phyloP scores from a whole-genome alignment of 1,140 invertebrate species.

The Xylocopa sonorina region DNA sequence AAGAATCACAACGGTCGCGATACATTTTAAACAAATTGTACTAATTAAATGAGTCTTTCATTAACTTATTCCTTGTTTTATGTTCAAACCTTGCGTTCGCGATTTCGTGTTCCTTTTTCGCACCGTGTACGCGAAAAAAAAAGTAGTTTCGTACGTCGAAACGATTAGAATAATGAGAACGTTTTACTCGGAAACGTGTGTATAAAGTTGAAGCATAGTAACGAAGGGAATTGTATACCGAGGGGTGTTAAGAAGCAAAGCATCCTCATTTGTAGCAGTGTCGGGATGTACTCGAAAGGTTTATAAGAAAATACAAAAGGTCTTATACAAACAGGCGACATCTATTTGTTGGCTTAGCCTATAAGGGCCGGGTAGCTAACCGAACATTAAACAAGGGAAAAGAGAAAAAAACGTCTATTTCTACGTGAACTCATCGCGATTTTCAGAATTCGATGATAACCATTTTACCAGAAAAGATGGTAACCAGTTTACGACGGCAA shows the following conservation, averaged over 20 bases:
- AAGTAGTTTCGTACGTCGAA: no score
- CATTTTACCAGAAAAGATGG: background rate
- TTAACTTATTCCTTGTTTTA: background rate
- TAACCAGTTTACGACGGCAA: background rate
- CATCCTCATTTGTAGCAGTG: constrained; percentile 9
- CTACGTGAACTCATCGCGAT: constrained; percentile 28
- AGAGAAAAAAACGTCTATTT: constrained; percentile 39
- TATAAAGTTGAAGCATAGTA: background rate
- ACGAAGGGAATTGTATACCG: background rate
- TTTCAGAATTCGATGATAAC: constrained; percentile 8
- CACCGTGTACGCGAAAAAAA: no score
- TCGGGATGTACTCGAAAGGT: constrained; percentile 15
- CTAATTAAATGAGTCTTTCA: no score
- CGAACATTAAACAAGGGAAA: constrained; percentile 60
- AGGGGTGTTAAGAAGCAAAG: background rate
- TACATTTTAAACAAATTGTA: no score
- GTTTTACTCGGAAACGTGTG: no score
- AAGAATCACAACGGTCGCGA: no score
- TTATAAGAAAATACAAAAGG: constrained; percentile 58
- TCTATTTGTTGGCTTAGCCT: constrained; percentile 61
- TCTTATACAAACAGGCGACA: constrained; percentile 70
- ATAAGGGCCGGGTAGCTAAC: constrained; percentile 64
- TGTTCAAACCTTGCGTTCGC: background rate
- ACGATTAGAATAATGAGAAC: no score
- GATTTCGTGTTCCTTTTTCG: background rate